A percentile compares a stretch with the other conserved stretches of the same genome.
Evolutionary conservation across 2,797 vertebrate species (phyloP).

Genomic region (Odontamblyopus lacepedii): DNA sequence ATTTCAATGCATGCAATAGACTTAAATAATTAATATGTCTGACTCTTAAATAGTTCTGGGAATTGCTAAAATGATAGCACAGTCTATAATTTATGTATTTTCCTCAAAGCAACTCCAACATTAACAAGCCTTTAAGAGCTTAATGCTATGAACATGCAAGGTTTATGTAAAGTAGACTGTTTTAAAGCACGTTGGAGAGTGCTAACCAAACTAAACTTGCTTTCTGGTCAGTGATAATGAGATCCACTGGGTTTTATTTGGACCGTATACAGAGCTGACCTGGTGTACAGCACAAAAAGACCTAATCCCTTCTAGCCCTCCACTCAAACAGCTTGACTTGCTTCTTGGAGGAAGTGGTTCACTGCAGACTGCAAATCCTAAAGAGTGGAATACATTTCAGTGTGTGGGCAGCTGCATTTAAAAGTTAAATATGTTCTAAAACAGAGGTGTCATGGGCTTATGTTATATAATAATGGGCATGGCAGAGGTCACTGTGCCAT

Average conservation of each 20-base stretch:
- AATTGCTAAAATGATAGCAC: conserved; percentile 43
- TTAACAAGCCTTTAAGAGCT: conserved; percentile 4
- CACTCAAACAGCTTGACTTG: not conserved
- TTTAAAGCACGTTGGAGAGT: conserved; percentile 23
- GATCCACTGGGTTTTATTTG: conserved; percentile 59
- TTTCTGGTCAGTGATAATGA: conserved; percentile 57
- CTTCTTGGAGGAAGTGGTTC: conserved; percentile 8
- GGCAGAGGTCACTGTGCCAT: not conserved
- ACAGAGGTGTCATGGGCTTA: not conserved
- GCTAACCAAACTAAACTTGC: conserved; percentile 40
- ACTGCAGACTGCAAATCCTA: conserved; percentile 7
- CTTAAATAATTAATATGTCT: conserved; percentile 51
- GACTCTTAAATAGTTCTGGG: conserved; percentile 55
- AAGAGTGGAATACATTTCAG: not conserved
- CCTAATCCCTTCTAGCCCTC: conserved; percentile 35
- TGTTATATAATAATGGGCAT: not conserved
- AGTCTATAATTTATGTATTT: conserved; percentile 56
- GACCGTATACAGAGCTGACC: conserved; percentile 38
- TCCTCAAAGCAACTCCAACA: conserved; percentile 41
- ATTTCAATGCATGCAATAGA: conserved; percentile 32
- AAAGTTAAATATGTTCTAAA: conserved; percentile 1
- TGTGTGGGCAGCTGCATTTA: not conserved
- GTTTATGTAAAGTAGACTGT: conserved; percentile 6
- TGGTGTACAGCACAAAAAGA: conserved; percentile 12
- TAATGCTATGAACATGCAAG: not conserved